phyloP scores from a whole-genome alignment of 2,113 vertebrate genomes.

The pig (Sus scrofa) region T2T-Sscrofa CM000815.6:86581501-86582000 shows the following conservation, averaged over 20 bases:
- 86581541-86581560: background rate
- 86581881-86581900: background rate
- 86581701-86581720: slow-evolving; percentile 34
- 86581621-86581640: slow-evolving; percentile 64
- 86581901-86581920: background rate
- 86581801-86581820: background rate
- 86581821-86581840: background rate
- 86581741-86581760: background rate
- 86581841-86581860: background rate
- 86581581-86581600: background rate
- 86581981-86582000: background rate
- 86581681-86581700: slow-evolving; percentile 45
- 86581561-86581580: background rate
- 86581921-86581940: background rate
- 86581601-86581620: background rate
- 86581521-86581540: background rate
- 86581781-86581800: background rate
- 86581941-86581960: background rate
- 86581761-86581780: background rate
- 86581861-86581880: fast-evolving
- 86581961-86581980: background rate
- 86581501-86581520: background rate
- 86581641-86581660: slow-evolving; percentile 39
- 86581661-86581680: slow-evolving; percentile 74
- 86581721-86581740: slow-evolving; percentile 38